A percentile compares a stretch with the other conserved stretches of the same genome.
Evolutionary conservation across 2,797 vertebrate genomes (phyloP).

Genomic region (Tamandua tetradactyla): DNA sequence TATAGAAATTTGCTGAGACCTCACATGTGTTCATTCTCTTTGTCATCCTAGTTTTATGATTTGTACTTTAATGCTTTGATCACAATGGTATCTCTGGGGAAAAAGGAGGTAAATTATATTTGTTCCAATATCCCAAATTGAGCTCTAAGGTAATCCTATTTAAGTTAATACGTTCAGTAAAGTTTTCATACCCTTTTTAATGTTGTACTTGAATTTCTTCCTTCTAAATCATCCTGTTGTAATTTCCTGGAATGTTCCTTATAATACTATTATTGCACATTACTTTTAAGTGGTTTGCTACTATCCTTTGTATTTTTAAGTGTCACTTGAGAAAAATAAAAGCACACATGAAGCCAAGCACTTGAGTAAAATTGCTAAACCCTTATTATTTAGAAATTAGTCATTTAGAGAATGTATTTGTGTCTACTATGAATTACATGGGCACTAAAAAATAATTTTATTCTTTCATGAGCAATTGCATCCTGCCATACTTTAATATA

Average conservation of each 20-base stretch:
- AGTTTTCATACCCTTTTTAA: neutral
- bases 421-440: neutral
- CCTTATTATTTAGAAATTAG: slow-evolving; percentile 71
- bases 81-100: neutral
- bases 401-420: neutral
- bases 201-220: neutral
- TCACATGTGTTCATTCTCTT: neutral
- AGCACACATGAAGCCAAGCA: slow-evolving; percentile 72
- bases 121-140: neutral
- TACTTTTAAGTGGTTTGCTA: slow-evolving; percentile 66
- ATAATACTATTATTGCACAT: slow-evolving; percentile 31
- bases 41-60: neutral
- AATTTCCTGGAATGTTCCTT: neutral
- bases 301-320: slow-evolving; percentile 71
- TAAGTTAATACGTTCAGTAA: neutral
- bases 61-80: neutral
- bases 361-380: slow-evolving; percentile 69
- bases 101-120: neutral
- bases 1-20: neutral
- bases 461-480: neutral
- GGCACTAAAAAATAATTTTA: neutral
- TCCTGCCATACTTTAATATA: neutral
- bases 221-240: slow-evolving; percentile 30
- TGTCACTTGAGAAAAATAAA: slow-evolving; percentile 67
- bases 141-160: neutral